phyloP scores from a whole-genome alignment of 2,113 vertebrate species.

The Malurus alboscapulatus region DNA sequence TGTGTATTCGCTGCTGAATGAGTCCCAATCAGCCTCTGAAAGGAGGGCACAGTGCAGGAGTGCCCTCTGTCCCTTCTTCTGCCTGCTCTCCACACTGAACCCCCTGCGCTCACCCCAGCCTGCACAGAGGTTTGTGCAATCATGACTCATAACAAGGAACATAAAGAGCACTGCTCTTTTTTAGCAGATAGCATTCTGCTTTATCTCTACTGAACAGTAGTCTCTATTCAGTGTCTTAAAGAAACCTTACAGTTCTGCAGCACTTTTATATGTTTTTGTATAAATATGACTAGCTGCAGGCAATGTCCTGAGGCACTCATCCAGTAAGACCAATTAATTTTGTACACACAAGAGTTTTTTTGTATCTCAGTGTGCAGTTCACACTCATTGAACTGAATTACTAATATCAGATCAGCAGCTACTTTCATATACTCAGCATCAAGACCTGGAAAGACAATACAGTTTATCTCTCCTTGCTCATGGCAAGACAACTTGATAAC shows the following conservation, averaged over 20 bases:
- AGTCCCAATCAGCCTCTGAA: background rate
- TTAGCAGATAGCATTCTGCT: background rate
- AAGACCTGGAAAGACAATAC: background rate
- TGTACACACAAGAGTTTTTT: background rate
- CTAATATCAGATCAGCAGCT: background rate
- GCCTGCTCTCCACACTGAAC: background rate
- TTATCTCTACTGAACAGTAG: conserved; percentile 11
- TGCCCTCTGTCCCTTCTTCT: background rate
- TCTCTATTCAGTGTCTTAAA: conserved; percentile 9
- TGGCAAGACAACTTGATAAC: background rate
- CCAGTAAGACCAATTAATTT: conserved; percentile 24
- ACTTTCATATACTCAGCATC: background rate
- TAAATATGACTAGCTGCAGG: conserved; percentile 5
- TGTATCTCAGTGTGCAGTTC: background rate
- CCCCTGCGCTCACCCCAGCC: background rate
- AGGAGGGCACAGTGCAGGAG: background rate
- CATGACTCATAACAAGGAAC: background rate
- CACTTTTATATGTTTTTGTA: background rate
- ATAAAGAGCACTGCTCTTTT: background rate
- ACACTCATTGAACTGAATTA: background rate
- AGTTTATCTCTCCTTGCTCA: background rate
- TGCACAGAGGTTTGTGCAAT: background rate
- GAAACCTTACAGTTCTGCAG: background rate
- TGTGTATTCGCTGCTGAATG: background rate
- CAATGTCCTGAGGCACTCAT: background rate